Evolutionary conservation across 1,140 invertebrate genomes (phyloP).

Genomic region (Thaumatotibia leucotreta): DNA sequence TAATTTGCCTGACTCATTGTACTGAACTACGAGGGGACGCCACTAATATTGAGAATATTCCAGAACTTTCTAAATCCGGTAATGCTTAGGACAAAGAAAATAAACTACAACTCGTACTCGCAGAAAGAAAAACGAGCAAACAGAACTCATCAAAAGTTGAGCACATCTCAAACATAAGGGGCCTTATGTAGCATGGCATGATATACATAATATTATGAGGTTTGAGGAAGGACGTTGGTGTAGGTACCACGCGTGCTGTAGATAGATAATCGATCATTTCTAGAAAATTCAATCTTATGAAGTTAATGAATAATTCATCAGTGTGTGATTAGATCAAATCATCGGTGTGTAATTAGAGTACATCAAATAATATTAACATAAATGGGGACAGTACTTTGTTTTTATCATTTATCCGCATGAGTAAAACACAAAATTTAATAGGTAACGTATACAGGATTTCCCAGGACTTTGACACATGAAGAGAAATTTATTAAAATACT

Average conservation of each 20-base stretch:
- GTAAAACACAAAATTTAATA: too few relatives aligned
- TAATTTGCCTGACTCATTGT: constrained; percentile 70
- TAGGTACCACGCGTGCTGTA: neutral
- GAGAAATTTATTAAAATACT: too few relatives aligned
- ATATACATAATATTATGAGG: too few relatives aligned
- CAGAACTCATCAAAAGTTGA: constrained; percentile 6
- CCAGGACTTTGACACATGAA: too few relatives aligned
- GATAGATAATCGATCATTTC: too few relatives aligned
- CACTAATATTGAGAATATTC: constrained; percentile 38
- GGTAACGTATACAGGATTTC: too few relatives aligned
- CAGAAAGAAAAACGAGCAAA: constrained; percentile 6
- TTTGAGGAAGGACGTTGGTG: neutral
- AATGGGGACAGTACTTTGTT: too few relatives aligned
- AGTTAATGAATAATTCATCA: too few relatives aligned
- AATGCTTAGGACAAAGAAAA: constrained; percentile 47
- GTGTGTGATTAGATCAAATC: too few relatives aligned
- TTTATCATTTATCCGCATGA: too few relatives aligned
- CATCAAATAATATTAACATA: too few relatives aligned
- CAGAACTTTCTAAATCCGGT: constrained; percentile 59
- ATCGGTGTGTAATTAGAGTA: too few relatives aligned
- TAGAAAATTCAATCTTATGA: neutral
- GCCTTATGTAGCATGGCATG: neutral
- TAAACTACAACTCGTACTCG: constrained; percentile 38
- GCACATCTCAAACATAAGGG: neutral
- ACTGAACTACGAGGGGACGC: constrained; percentile 45